Conservation (phyloP, 92 coral and sea anemone species). For the Parazoanthus darwini region DNA sequence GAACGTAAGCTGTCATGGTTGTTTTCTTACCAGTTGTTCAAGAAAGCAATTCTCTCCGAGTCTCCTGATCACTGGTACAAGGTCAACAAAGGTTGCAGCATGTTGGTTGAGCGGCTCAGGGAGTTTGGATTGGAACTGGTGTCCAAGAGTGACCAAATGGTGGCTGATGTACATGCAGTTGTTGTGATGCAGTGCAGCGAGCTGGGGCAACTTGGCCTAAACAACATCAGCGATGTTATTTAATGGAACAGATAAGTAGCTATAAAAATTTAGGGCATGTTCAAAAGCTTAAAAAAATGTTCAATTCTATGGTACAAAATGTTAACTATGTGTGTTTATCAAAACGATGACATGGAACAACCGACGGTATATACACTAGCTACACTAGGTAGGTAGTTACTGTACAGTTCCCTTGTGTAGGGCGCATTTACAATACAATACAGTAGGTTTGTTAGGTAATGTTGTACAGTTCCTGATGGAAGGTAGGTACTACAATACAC, state of each 20-base stretch:
- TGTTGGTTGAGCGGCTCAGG: constrained; percentile 91
- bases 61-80: constrained; percentile 84
- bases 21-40: constrained; percentile 81
- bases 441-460: too few species aligned
- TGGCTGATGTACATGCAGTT: constrained; percentile 98
- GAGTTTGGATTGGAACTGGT: constrained; percentile 87
- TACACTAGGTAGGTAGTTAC: background rate
- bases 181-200: constrained; percentile 93
- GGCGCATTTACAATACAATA: constrained; percentile 60
- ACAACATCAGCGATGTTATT: background rate
- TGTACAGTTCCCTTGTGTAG: background rate
- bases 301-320: background rate
- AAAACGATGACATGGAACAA: background rate
- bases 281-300: background rate
- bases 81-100: constrained; percentile 89
- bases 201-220: constrained; percentile 81
- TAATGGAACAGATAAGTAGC: background rate
- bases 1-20: background rate
- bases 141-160: constrained; percentile 91
- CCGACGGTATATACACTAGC: background rate
- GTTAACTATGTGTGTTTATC: too few species aligned
- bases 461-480: background rate
- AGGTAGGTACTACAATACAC: too few species aligned
- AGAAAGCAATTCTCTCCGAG: constrained; percentile 96
- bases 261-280: background rate